Conservation (phyloP, 2,113 vertebrate species). For the Oreocharis arfaki region DNA sequence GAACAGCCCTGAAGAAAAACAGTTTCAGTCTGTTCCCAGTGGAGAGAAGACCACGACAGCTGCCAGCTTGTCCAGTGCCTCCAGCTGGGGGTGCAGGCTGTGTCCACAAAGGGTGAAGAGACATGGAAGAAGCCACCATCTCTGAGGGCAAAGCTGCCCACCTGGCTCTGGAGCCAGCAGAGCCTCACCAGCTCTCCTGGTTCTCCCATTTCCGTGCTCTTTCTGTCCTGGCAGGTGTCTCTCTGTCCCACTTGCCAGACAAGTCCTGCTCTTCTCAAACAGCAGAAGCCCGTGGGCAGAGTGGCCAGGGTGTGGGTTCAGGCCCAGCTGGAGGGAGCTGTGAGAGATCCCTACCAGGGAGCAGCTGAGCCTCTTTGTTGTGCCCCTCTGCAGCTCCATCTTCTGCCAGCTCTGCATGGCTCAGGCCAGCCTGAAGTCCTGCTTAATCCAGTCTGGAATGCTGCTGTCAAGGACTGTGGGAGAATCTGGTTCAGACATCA, state of each 20-base stretch:
- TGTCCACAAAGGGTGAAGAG: background rate
- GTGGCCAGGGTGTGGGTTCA: background rate
- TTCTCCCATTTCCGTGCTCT: background rate
- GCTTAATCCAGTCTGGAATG: accelerated
- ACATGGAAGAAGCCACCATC: background rate
- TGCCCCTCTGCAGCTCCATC: background rate
- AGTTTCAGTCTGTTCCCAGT: background rate
- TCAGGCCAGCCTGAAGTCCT: background rate
- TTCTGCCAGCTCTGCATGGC: background rate
- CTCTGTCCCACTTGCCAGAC: background rate
- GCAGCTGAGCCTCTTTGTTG: accelerated
- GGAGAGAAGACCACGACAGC: background rate
- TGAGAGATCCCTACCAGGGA: background rate
- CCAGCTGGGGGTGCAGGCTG: background rate
- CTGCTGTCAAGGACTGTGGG: background rate
- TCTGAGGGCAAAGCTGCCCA: background rate
- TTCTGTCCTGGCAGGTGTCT: background rate
- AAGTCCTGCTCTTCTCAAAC: background rate
- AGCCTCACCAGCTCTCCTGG: background rate
- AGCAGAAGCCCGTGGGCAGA: background rate
- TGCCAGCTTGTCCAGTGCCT: background rate
- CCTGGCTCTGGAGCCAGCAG: background rate
- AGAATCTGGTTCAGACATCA: background rate
- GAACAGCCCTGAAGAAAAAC: background rate
- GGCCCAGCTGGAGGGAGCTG: background rate